Evolutionary conservation across 2,113 vertebrate species (phyloP).

Genomic region (Pelmatolapia mariae): DNA sequence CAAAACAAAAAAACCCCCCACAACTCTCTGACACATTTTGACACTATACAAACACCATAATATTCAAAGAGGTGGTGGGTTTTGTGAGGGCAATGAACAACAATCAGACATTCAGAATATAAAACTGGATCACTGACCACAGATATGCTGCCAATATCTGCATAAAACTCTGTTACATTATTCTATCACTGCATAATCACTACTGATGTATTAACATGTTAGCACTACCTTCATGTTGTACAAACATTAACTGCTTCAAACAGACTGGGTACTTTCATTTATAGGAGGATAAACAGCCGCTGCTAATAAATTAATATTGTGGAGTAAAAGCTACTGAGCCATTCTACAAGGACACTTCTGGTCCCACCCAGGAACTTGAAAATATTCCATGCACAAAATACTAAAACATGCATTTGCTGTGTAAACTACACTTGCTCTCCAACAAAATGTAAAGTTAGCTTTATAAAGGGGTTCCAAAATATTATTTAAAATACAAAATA

Average conservation of each 20-base stretch:
- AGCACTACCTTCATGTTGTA: not conserved
- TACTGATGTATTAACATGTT: not conserved
- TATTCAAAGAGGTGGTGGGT: not conserved
- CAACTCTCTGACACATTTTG: not conserved
- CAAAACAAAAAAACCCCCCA: accelerated
- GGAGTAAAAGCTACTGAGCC: not conserved
- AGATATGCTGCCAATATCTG: not conserved
- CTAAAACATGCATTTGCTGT: not conserved
- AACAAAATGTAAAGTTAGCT: not conserved
- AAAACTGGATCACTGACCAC: not conserved
- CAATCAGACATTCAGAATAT: not conserved
- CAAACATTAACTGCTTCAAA: not conserved
- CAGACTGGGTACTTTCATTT: not conserved
- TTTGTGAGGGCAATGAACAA: not conserved
- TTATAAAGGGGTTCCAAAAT: not conserved
- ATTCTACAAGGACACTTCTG: not conserved
- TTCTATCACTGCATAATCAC: not conserved
- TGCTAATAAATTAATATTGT: not conserved
- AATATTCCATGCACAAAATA: not conserved
- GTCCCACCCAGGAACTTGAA: not conserved
- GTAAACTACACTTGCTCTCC: not conserved
- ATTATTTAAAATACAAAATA: not conserved
- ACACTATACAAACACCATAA: not conserved
- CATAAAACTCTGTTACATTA: not conserved
- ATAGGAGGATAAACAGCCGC: not conserved